Base-by-base conservation (phyloP, 2,113 vertebrate genomes). In the Dicrurus megarhynchus region DNA sequence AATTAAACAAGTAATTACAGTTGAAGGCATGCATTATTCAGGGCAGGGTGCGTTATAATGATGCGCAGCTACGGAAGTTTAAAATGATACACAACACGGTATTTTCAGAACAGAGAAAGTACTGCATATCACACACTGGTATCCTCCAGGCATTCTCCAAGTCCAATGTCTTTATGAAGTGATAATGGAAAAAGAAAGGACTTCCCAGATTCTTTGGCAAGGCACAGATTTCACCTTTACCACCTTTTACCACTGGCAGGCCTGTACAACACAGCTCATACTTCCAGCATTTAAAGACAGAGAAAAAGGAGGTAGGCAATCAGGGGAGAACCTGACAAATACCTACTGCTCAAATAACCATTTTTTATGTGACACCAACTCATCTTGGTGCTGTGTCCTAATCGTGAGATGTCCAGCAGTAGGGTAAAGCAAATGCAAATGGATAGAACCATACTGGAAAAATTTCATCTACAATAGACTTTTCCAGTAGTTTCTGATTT, bases 1-100 rank as follows among this genome's bases (percentile, higher is more conserved):
- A 98, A 99, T 99, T 98, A 98, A 98, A 98, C 69, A 97, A 98
- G 94, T 95, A 97, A 98, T 98, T 98, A 97, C 98, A 98, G 84
- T 88, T 92, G 65, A 81, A 97, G 95, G 80, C 77, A 95, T 95
- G 90, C 84, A 96, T 98, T 97, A 98, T 97, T 96, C 96, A 97
- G 90, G 92, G 86, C 79, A 96, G 91, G 75, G 94, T 69, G 89
- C 47, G 75, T 94, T 97, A 89, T 49, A 89, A 94, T 42, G 91
- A 96, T 69, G 81, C 33, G 73, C 74, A 95, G 73, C 94, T 87
- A 96, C 8, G 67, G 90, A 96, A 97, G 94, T 90, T 91, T 89
- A 88, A 96, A 96, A 95, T 39, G 30, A 85, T 74, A 90, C 37
- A 81, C 20, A 64, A 27, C 7, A 26, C 32, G 15, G 3, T 42